phyloP scores from a whole-genome alignment of 2,888 invertebrate genomes.

The Phortica okadai region DNA sequence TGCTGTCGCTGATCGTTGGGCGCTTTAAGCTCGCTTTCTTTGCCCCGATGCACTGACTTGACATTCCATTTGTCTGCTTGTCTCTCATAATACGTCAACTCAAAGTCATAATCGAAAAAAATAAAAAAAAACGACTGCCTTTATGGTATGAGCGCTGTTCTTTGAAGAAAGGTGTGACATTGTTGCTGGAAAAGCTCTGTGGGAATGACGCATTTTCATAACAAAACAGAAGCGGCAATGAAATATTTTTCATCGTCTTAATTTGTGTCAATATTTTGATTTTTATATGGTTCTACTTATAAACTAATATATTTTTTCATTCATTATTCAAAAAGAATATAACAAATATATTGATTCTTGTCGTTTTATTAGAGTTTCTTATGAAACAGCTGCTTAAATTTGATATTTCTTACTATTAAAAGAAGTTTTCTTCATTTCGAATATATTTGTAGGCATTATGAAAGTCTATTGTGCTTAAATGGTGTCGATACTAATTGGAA shows the following conservation, averaged over 20 bases:
- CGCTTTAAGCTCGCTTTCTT: conserved; percentile 46
- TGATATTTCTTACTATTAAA: no score
- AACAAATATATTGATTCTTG: not conserved
- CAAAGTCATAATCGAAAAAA: conserved; percentile 33
- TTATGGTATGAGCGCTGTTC: conserved; percentile 29
- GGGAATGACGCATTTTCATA: conserved; percentile 62
- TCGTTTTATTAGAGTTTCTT: no score
- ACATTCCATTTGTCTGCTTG: conserved; percentile 28
- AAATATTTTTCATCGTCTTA: conserved; percentile 37
- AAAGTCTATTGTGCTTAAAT: no score
- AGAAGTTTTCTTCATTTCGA: no score
- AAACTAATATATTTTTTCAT: not conserved
- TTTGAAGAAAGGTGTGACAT: conserved; percentile 50
- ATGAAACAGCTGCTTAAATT: no score
- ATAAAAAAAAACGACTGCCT: conserved; percentile 49
- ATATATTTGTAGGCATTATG: no score
- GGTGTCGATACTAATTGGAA: no score
- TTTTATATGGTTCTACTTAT: conserved; percentile 51
- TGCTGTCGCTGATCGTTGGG: conserved; percentile 55
- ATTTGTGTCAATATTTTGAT: conserved; percentile 68
- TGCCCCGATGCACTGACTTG: conserved; percentile 24
- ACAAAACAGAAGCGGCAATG: conserved; percentile 59
- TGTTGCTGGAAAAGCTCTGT: conserved; percentile 61
- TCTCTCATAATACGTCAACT: conserved; percentile 23
- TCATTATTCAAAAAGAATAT: not conserved